Percentiles rank a stretch among this genome's conserved stretches.
These are phyloP conservation scores for Rachycentron canadum DNA, from an alignment of 2,797 vertebrate species.

Conservation along the genomic window DNA sequence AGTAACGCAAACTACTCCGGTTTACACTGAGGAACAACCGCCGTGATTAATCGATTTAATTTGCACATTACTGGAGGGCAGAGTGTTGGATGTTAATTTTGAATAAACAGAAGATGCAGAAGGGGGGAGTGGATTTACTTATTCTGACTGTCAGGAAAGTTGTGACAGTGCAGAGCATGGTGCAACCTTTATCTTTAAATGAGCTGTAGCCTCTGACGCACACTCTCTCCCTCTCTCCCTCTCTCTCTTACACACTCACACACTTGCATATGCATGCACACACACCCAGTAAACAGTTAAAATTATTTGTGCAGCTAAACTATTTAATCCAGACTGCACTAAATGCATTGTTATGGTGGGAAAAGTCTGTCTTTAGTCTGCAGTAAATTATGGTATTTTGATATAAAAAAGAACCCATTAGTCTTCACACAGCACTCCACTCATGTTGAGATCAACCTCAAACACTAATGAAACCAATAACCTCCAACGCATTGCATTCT, in stretches of 20 bases:
- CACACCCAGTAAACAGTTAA: conserved; percentile 28
- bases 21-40: conserved; percentile 82
- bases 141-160: conserved; percentile 87
- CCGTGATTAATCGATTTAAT: conserved; percentile 87
- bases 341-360: conserved; percentile 1
- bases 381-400: conserved; percentile 22
- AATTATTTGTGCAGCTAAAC: conserved; percentile 34
- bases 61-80: conserved; percentile 90
- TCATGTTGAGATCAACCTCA: conserved; percentile 51
- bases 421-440: conserved; percentile 56
- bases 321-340: neutral
- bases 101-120: conserved; percentile 85
- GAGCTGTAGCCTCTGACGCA: conserved; percentile 32
- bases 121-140: conserved; percentile 83
- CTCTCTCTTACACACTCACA: conserved; percentile 28
- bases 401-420: conserved; percentile 33
- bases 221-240: conserved; percentile 9
- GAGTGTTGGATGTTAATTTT: conserved; percentile 82
- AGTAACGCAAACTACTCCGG: conserved; percentile 92
- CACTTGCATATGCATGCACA: conserved; percentile 24
- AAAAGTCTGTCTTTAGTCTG: conserved; percentile 12
- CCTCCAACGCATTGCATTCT: conserved; percentile 91
- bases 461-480: conserved; percentile 82
- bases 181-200: conserved; percentile 43
- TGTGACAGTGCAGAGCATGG: conserved; percentile 54